These are phyloP conservation scores for Trichechus manatus DNA, from an alignment of 2,113 vertebrate genomes.

Conservation along the genomic window DNA sequence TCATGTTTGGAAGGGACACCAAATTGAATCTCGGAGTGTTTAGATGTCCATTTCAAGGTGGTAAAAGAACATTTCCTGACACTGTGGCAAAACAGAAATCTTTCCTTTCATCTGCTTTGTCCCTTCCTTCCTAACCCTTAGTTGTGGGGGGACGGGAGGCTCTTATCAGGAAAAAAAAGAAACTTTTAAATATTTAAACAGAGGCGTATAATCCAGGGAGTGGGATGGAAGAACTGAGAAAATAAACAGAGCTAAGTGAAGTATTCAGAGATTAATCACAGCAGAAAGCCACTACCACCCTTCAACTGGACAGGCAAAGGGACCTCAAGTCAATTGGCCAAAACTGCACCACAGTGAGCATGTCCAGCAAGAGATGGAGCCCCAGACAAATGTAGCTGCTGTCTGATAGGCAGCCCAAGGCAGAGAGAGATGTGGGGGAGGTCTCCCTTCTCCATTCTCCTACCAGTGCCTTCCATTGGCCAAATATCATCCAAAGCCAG, in stretches of 20 bases:
- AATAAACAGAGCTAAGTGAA: neutral
- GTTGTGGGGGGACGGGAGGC: no score
- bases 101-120: neutral
- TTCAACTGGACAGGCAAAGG: no score
- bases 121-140: neutral
- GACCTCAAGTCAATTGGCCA: neutral
- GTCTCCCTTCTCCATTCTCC: neutral
- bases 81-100: neutral
- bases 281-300: neutral
- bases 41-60: neutral
- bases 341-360: neutral
- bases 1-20: neutral
- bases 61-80: neutral
- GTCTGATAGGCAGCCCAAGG: neutral
- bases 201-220: neutral
- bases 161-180: neutral
- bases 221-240: neutral
- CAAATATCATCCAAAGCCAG: neutral
- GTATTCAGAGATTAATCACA: neutral
- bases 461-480: neutral
- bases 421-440: neutral
- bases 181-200: neutral
- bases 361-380: neutral
- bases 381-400: neutral
- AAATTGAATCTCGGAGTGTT: neutral